Evolutionary conservation across 1,140 invertebrate species (phyloP).

Genomic region (Campoletis sonorensis): DNA sequence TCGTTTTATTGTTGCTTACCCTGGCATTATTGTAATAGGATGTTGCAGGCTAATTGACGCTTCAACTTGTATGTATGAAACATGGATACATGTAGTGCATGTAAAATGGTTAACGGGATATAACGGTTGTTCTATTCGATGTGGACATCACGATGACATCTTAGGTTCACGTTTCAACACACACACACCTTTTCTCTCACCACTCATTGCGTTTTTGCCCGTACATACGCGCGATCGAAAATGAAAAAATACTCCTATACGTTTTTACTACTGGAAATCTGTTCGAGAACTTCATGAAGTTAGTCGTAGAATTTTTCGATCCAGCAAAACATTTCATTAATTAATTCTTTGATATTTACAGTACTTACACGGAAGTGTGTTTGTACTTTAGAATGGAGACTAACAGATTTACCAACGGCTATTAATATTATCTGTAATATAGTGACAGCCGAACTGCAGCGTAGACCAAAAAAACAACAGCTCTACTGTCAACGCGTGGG

Average conservation of each 20-base stretch:
- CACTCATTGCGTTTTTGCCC: neutral
- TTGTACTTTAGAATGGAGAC: no score
- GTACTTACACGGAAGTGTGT: neutral
- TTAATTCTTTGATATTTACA: neutral
- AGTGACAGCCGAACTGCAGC: no score
- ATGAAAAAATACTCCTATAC: neutral
- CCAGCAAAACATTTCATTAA: neutral
- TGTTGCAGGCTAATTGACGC: conserved; percentile 48
- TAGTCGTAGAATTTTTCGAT: neutral
- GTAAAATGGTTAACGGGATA: conserved; percentile 33
- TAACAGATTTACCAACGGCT: no score
- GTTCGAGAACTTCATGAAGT: neutral
- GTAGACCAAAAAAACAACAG: no score
- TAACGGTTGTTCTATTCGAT: conserved; percentile 59
- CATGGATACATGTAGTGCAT: conserved; percentile 33
- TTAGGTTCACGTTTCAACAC: conserved; percentile 59
- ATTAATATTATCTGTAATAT: no score
- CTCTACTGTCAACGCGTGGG: no score
- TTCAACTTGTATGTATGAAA: conserved; percentile 40
- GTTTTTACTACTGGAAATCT: neutral
- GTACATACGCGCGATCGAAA: neutral
- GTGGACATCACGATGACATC: conserved; percentile 60
- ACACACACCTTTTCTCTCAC: neutral
- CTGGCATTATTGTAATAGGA: conserved; percentile 61
- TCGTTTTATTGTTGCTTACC: conserved; percentile 50